Evolutionary conservation across 1,140 invertebrate genomes (phyloP).

Genomic region (Amphibalanus amphitrite): DNA sequence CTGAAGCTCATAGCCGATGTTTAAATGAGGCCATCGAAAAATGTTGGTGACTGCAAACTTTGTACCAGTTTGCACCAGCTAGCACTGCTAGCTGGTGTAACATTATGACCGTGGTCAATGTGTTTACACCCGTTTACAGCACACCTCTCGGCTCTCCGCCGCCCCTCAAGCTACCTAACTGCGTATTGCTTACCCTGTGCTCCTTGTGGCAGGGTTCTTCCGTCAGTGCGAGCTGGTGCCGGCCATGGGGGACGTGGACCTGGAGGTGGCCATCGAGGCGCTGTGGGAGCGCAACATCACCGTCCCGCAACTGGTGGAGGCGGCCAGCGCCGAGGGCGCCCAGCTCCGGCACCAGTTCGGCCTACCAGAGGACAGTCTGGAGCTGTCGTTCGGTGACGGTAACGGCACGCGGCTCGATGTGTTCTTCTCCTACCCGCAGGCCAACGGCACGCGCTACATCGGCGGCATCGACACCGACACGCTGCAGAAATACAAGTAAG

Average conservation of each 20-base stretch:
- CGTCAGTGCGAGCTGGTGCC: background rate
- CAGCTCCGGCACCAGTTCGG: background rate
- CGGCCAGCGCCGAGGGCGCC: no score
- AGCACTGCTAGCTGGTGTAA: no score
- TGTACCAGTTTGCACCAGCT: no score
- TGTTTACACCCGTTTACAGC: no score
- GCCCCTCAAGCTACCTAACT: no score
- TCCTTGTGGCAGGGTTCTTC: background rate
- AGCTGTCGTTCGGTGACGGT: background rate
- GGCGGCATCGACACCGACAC: background rate
- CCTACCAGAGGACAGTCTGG: background rate
- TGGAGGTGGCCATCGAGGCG: background rate
- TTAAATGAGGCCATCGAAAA: no score
- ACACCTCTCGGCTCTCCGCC: no score
- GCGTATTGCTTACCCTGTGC: no score
- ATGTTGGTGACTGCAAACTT: no score
- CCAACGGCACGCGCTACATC: background rate
- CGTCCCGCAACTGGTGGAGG: background rate
- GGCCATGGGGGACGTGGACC: background rate
- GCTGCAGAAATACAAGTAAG: background rate
- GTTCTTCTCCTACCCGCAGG: background rate
- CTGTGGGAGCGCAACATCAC: background rate
- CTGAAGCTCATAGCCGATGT: no score
- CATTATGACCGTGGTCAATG: no score
- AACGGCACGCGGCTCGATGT: background rate